Evolutionary conservation across 2,888 invertebrate species (phyloP).

Genomic region (Mesoligia furuncula): DNA sequence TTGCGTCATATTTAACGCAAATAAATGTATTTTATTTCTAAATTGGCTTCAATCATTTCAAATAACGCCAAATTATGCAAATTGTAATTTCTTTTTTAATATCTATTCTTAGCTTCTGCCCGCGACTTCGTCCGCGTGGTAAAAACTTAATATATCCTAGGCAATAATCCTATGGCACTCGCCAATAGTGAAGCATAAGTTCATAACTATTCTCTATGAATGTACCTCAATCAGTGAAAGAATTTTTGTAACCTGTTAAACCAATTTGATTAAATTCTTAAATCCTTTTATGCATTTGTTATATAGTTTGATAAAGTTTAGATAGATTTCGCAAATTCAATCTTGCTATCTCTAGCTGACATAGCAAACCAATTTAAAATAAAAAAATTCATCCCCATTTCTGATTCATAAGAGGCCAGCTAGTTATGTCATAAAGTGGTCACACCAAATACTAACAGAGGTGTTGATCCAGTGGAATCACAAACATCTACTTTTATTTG

Average conservation of each 20-base stretch:
- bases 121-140: too few relatives aligned
- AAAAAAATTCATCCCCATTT: neutral
- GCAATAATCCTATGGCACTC: neutral
- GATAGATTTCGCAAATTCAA: neutral
- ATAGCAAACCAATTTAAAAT: neutral
- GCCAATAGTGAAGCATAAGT: neutral
- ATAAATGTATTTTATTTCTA: too few relatives aligned
- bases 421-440: neutral
- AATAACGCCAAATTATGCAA: too few relatives aligned
- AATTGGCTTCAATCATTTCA: too few relatives aligned
- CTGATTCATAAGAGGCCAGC: neutral
- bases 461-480: conserved; percentile 94
- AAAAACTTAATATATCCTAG: neutral
- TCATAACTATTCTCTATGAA: neutral
- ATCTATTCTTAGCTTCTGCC: too few relatives aligned
- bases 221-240: neutral
- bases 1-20: too few relatives aligned
- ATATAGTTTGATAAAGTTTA: neutral
- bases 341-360: neutral
- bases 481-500: conserved; percentile 89
- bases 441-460: conserved; percentile 90
- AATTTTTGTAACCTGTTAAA: neutral
- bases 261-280: neutral
- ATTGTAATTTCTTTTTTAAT: too few relatives aligned
- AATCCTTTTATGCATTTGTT: neutral